Percentiles rank a stretch among this genome's conserved stretches.
phyloP scores from a whole-genome alignment of 2,797 vertebrate species.

The Carduelis carduelis region DNA sequence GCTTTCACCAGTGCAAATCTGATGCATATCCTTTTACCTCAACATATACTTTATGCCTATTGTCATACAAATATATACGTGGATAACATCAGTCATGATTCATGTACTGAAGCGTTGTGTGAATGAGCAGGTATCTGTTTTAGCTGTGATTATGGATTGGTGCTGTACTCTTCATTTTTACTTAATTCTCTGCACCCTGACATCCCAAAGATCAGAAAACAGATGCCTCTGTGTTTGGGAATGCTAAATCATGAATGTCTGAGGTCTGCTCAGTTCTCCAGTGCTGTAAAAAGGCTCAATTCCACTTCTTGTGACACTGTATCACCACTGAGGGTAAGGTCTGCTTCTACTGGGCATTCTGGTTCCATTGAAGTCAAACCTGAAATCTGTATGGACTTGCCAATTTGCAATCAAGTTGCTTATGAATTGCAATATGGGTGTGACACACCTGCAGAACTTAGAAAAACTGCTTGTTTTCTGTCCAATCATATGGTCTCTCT shows the following conservation, averaged over 20 bases:
- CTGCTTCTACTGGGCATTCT: neutral
- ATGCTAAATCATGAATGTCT: neutral
- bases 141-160: neutral
- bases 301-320: neutral
- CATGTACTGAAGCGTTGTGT: neutral
- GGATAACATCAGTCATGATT: neutral
- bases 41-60: neutral
- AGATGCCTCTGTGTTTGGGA: neutral
- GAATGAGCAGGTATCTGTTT: neutral
- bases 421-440: neutral
- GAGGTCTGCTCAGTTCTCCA: neutral
- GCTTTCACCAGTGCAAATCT: neutral
- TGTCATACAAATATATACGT: neutral
- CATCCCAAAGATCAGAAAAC: neutral
- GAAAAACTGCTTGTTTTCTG: neutral
- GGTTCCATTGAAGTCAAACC: neutral
- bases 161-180: neutral
- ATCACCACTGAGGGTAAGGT: neutral
- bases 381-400: neutral
- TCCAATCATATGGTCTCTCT: neutral
- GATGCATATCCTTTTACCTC: conserved; percentile 6
- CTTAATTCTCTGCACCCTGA: neutral
- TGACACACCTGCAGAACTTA: neutral
- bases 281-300: neutral
- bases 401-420: neutral